Evolutionary conservation across 30 jellyfish, hydroid and myxozoan genomes (phyloP), one percentile per base, ranked within the genome.

Genomic region (Aurelia aurita): DNA sequence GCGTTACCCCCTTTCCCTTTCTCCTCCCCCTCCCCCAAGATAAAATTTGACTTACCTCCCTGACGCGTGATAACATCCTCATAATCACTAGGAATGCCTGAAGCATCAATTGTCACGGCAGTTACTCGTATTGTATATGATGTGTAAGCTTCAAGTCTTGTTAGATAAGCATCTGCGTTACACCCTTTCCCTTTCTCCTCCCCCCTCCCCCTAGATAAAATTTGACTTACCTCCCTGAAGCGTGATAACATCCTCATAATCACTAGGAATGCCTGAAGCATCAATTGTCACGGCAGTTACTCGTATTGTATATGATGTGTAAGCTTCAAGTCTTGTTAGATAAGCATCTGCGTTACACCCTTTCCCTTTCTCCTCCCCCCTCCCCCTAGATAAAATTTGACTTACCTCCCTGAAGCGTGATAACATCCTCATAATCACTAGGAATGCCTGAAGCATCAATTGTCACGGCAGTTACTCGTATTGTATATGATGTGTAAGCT

Each of bases 321-420:
- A 82, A 16, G 91, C 85, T 14, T 68, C 51, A 21, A 82, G 70
- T 27, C 74, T 77, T 8, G 86, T 82, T 10, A 82, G 63, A 18
- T 58, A 16, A 1, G 85, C 85, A n/a, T 82, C 27, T 47, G 26
- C n/a, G n/a, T n/a, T n/a, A n/a, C n/a, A n/a, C n/a, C n/a, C n/a
- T n/a, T n/a, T n/a, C n/a, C n/a, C n/a, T n/a, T n/a, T n/a, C n/a
- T n/a, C n/a, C n/a, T n/a, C n/a, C n/a, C n/a, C n/a, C n/a, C n/a
- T n/a, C n/a, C n/a, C n/a, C n/a, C n/a, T n/a, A n/a, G n/a, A n/a
- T n/a, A n/a, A 78, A 29, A 44, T 22, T 31, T 14, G 11, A 63
- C 79, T 39, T 35, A 89, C 97, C 93, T 64, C 97, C 97, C 51
- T 89, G 89, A 23, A 80, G 25, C 8, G 97, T 89, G 44, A 69